Evolutionary conservation across 2,888 invertebrate genomes (phyloP), one percentile per base, ranked within the genome.

Genomic region (Rhamphomyia laevipes): DNA sequence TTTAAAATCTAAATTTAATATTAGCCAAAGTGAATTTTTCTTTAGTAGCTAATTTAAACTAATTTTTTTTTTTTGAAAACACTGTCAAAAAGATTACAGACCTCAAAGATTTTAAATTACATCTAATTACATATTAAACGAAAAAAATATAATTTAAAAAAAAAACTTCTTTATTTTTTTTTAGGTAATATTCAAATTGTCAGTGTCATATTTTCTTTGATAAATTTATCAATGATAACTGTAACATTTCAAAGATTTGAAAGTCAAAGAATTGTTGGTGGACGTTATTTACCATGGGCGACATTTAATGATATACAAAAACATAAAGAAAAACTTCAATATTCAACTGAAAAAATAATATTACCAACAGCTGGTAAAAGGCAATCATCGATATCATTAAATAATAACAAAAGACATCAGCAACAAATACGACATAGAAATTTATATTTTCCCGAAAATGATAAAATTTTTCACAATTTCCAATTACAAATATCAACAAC

Each of bases 171-270:
- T 12, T 41, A 17, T 58, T 52, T 42, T 43, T 49, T 73, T 72
- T 15, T 68, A 86, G 86, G 79, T 56, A 73, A 76, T 49, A 73
- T 82, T 48, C 84, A 85, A 67, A 72, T 79, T 11, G 67, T 84
- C 4, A 81, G 82, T 59, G 74, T 86, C 50, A 61, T 81, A 2
- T 76, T 81, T 55, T 82, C 85, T 3, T 72, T 83, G 33, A 72
- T 82, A 23, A 76, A 83, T 60, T 73, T 86, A 72, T 80, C 86
- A 1, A 76, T 79, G 48, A 80, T 82, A 37, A 83, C 84, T 15
- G 78, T 82, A 23, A 72, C 78, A 21, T 87, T 82, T 61, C 82
- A 86, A 66, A 76, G 86, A 61, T 86, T 86, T 61, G 86, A 86
- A 68, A 80, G 85, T 55, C 86, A 87, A 68, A 82, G 84, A 59